Base-by-base conservation (phyloP, 2,113 vertebrate species). In the Entelurus aequoreus region DNA sequence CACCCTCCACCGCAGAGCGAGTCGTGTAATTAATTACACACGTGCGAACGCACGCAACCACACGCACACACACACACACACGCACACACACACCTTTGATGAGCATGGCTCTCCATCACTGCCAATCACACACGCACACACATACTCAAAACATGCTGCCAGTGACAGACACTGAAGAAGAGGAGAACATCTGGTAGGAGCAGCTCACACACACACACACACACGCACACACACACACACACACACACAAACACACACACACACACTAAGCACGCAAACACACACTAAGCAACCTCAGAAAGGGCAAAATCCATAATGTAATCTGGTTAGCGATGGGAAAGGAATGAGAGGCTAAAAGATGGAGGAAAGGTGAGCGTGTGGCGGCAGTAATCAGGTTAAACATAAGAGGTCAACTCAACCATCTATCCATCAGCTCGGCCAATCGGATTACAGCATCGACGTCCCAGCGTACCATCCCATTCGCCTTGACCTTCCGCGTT, bases 371-470 rank as follows among this genome's bases (percentile, higher is more conserved):
- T 83, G 76, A 84, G 77, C 77, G 72, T 75, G 78, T 85, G 77
- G 80, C 69, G 55, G 73, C 75, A 74, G 77, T 83, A 80, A 87
- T 86, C 84, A 62, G 79, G 71, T 87, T 87, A 86, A 60, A 78
- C 79, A 65, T 79, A 77, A 88, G 83, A 87, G 84, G 85, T 86
- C 87, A 87, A 85, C 79, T 73, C 79, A 79, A 78, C 77, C 72
- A 52, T 73, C 79, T 54, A 88, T 87, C 83, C 83, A 80, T 87
- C 84, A 86, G 58, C 63, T 35, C 12, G 62, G 51, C 81, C 82
- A 87, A 88, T 88, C 62, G 73, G 85, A 87, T 88, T 86, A 87
- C 14, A 46, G 81, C 76, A 87, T 87, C 66, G 84, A 86, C 82
- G 82, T 85, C 71, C 72, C 74, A 70, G 68, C 66, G 68, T 69